Evolutionary conservation across 2,797 vertebrate genomes (phyloP).

Genomic region (Myioborus melanocephalus): DNA sequence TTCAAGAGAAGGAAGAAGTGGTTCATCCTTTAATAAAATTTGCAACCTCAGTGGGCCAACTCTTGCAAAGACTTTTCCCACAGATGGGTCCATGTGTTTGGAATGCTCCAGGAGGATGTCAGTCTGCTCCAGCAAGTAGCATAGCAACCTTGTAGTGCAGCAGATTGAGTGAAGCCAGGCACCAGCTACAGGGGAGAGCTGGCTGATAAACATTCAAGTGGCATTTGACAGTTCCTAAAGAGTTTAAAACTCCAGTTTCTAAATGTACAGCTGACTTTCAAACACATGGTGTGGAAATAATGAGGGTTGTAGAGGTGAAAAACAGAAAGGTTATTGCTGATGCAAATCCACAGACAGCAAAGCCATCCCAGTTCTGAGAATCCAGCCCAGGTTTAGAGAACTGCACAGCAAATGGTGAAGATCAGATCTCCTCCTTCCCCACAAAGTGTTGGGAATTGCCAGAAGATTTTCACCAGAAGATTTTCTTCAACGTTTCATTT

Average conservation of each 20-base stretch:
- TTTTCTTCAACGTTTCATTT: background rate
- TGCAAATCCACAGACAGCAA: background rate
- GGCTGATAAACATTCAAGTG: background rate
- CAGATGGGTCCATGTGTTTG: background rate
- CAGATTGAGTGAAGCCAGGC: background rate
- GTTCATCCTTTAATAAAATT: background rate
- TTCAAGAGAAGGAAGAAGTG: background rate
- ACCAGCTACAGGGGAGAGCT: background rate
- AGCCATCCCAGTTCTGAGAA: background rate
- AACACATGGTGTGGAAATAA: background rate
- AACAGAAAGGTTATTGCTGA: fast-evolving
- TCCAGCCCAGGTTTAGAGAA: background rate
- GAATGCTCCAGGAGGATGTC: background rate
- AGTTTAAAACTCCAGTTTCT: background rate
- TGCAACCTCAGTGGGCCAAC: background rate
- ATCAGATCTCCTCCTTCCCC: background rate
- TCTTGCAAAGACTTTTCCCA: background rate
- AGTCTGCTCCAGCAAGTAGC: background rate
- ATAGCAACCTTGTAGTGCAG: background rate
- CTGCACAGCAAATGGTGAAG: background rate
- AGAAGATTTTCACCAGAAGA: background rate
- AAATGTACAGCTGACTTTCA: background rate
- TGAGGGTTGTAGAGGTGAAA: background rate
- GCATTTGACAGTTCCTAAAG: background rate
- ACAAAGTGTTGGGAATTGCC: background rate